These are phyloP conservation scores for Corythoichthys intestinalis DNA, from an alignment of 2,113 vertebrate genomes.

Conservation along the genomic window DNA sequence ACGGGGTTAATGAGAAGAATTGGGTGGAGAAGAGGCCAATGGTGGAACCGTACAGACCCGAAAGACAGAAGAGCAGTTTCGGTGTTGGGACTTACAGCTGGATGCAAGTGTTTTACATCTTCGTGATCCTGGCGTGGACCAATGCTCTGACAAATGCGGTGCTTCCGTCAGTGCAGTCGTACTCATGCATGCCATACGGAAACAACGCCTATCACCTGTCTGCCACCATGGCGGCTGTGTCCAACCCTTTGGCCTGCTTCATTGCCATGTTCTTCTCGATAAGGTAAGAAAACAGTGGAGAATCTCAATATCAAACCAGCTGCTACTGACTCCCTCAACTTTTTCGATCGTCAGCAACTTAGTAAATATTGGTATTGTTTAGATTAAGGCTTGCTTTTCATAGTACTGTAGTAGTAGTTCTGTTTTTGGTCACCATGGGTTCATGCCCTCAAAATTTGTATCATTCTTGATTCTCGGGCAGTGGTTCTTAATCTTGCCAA, in stretches of 20 bases:
- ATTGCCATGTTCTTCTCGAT: slow-evolving; percentile 70
- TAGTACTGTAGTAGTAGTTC: too few relatives aligned
- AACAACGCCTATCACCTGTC: slow-evolving; percentile 73
- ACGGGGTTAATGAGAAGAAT: slow-evolving; percentile 15
- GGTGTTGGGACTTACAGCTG: slow-evolving; percentile 56
- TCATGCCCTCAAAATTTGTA: too few relatives aligned
- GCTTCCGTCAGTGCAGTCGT: slow-evolving; percentile 80
- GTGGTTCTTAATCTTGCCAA: too few relatives aligned
- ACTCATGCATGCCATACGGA: slow-evolving; percentile 80
- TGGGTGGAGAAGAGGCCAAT: slow-evolving; percentile 53
- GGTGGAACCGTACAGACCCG: slow-evolving; percentile 32
- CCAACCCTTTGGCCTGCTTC: slow-evolving; percentile 80
- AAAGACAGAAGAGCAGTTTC: slow-evolving; percentile 40
- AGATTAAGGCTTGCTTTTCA: too few relatives aligned
- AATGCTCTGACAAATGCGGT: slow-evolving; percentile 76
- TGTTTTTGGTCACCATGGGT: too few relatives aligned
- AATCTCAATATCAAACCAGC: too few relatives aligned
- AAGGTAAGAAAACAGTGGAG: slow-evolving; percentile 56
- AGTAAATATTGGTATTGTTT: too few relatives aligned
- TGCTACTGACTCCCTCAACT: too few relatives aligned
- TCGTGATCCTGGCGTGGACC: slow-evolving; percentile 71
- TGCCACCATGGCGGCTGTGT: slow-evolving; percentile 69
- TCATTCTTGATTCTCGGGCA: too few relatives aligned
- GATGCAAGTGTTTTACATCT: slow-evolving; percentile 69
- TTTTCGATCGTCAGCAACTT: too few relatives aligned